These are phyloP conservation scores for Merops nubicus DNA, from an alignment of 2,113 vertebrate genomes.

Conservation along the genomic window DNA sequence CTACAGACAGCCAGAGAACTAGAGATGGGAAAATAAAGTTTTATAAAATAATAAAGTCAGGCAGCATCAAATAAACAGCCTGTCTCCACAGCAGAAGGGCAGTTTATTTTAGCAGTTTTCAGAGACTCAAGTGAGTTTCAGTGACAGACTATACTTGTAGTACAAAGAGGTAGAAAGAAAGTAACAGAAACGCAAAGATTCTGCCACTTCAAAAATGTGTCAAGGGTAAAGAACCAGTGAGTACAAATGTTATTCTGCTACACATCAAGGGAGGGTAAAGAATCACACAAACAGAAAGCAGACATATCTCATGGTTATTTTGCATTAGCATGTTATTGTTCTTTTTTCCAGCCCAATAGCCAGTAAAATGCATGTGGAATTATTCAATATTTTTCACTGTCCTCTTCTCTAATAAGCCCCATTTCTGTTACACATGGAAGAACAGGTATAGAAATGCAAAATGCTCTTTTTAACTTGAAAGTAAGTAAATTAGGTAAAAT, in stretches of 20 bases:
- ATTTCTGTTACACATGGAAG: not conserved
- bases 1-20: not conserved
- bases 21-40: not conserved
- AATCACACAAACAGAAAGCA: not conserved
- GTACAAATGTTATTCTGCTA: not conserved
- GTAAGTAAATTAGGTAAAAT: not conserved
- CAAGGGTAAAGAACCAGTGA: not conserved
- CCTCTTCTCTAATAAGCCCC: not conserved
- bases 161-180: not conserved
- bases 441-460: not conserved
- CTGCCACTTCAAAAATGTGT: not conserved
- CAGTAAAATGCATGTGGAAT: not conserved
- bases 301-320: fast-evolving
- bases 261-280: not conserved
- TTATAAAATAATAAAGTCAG: slow-evolving; percentile 32
- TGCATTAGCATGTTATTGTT: fast-evolving
- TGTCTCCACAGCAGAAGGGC: not conserved
- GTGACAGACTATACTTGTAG: not conserved
- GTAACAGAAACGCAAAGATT: not conserved
- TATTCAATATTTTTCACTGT: not conserved
- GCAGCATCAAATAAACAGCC: not conserved
- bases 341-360: not conserved
- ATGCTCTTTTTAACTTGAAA: not conserved
- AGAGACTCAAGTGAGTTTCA: not conserved
- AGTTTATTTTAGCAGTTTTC: not conserved